A percentile compares a stretch with the other conserved stretches of the same genome.
These are phyloP conservation scores for Ursus arctos DNA, from an alignment of 2,113 vertebrate species.

Conservation along the genomic window DNA sequence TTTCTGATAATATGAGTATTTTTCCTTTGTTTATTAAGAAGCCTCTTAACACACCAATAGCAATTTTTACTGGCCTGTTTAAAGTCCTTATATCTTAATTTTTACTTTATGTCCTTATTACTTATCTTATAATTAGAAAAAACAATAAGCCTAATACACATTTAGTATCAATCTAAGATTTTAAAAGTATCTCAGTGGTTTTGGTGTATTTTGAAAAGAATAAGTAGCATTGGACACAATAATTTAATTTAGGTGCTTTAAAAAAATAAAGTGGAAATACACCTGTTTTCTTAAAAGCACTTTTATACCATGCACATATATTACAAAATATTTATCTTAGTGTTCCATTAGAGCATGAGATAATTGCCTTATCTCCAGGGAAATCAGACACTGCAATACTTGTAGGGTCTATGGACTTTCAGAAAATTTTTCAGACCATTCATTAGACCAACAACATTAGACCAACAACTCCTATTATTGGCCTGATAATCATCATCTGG, in stretches of 20 bases:
- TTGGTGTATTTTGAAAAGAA: neutral
- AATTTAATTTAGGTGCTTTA: constrained; percentile 47
- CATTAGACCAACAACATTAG: neutral
- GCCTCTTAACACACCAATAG: neutral
- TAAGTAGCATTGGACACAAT: neutral
- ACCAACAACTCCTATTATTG: neutral
- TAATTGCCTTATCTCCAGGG: constrained; percentile 27
- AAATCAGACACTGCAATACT: constrained; percentile 40
- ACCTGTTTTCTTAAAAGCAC: neutral
- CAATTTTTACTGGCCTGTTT: neutral
- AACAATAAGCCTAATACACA: neutral
- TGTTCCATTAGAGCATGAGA: neutral
- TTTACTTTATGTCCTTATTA: neutral
- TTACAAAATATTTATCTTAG: constrained; percentile 33
- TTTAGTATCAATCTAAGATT: constrained; percentile 29
- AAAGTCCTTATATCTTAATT: constrained; percentile 29
- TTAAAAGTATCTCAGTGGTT: neutral
- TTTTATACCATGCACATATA: neutral
- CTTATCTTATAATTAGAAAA: constrained; percentile 10
- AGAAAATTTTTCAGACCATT: neutral
- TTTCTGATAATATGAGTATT: constrained; percentile 25
- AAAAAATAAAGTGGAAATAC: constrained; percentile 8
- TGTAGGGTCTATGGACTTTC: neutral
- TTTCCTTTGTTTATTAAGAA: constrained; percentile 30
- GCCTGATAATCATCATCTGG: neutral